A percentile compares a stretch with the other conserved stretches of the same genome.
These are phyloP conservation scores for Drosophila differens DNA, from an alignment of 2,888 invertebrate species.

Conservation along the genomic window DNA sequence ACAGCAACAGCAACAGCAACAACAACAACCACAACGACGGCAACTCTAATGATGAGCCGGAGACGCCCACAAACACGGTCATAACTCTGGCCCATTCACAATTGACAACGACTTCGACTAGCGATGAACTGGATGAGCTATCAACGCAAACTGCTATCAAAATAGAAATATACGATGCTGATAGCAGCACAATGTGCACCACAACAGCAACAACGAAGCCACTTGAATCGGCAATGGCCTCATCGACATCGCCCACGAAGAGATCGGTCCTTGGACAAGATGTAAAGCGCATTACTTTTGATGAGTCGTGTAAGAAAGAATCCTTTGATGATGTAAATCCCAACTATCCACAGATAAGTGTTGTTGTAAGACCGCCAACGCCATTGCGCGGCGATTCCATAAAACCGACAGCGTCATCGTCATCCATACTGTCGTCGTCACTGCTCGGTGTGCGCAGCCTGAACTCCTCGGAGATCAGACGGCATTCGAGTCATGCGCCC, in stretches of 20 bases:
- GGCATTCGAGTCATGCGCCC: slow-evolving; percentile 85
- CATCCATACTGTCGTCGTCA: slow-evolving; percentile 83
- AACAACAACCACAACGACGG: slow-evolving; percentile 34
- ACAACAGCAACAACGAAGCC: slow-evolving; percentile 53
- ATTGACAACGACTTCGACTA: slow-evolving; percentile 57
- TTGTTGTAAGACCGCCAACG: slow-evolving; percentile 91
- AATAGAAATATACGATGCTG: slow-evolving; percentile 77
- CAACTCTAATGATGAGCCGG: slow-evolving; percentile 36
- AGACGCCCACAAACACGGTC: slow-evolving; percentile 55
- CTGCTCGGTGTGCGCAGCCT: slow-evolving; percentile 81
- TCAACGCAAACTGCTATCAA: slow-evolving; percentile 78
- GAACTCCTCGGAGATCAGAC: slow-evolving; percentile 83
- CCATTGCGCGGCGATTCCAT: slow-evolving; percentile 88
- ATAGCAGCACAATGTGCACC: slow-evolving; percentile 45
- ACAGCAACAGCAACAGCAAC: slow-evolving; percentile 27
- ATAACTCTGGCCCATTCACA: slow-evolving; percentile 24
- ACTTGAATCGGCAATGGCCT: slow-evolving; percentile 67
- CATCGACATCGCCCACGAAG: slow-evolving; percentile 79
- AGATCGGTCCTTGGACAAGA: slow-evolving; percentile 83
- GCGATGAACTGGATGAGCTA: slow-evolving; percentile 76
- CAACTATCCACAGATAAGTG: slow-evolving; percentile 89
- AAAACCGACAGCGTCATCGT: slow-evolving; percentile 84
- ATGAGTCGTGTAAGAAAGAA: slow-evolving; percentile 86
- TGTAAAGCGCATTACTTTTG: slow-evolving; percentile 86
- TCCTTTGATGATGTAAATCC: slow-evolving; percentile 85